A percentile compares a stretch with the other conserved stretches of the same genome.
phyloP scores from a whole-genome alignment of 2,113 vertebrate genomes.

The Microcebus tavaratra region DNA sequence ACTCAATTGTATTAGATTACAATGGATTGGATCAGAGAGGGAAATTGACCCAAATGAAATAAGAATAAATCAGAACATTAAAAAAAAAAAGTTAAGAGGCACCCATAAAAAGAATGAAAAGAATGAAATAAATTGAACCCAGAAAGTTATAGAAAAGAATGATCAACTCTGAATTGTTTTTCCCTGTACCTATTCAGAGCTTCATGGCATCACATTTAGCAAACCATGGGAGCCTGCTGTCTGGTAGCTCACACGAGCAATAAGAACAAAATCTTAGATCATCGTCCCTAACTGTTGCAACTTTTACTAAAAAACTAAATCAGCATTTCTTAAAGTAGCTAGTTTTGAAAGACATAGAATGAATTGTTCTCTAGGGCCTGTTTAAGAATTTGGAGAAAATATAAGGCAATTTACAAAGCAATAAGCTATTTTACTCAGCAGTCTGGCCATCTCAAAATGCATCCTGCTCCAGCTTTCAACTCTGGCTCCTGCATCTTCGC shows the following conservation, averaged over 20 bases:
- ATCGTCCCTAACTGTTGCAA: constrained; percentile 36
- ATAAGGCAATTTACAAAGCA: constrained; percentile 77
- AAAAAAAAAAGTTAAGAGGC: not conserved
- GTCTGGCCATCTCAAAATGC: constrained; percentile 58
- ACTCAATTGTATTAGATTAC: not conserved
- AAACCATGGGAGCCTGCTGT: not conserved
- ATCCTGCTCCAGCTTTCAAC: constrained; percentile 37
- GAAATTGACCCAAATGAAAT: constrained; percentile 33
- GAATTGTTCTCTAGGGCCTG: constrained; percentile 63
- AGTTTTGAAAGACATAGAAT: constrained; percentile 67
- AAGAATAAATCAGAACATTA: constrained; percentile 26
- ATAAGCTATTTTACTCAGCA: constrained; percentile 75
- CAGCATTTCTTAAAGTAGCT: constrained; percentile 72
- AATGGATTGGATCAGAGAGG: not conserved
- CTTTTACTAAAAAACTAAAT: constrained; percentile 59
- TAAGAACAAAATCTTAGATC: constrained; percentile 28
- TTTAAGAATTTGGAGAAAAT: constrained; percentile 76
- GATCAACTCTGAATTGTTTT: not conserved
- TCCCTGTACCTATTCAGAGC: not conserved
- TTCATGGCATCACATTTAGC: not conserved
- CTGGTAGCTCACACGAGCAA: not conserved
- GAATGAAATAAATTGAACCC: not conserved
- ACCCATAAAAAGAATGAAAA: not conserved
- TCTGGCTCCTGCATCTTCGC: constrained; percentile 49
- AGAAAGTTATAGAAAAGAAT: constrained; percentile 30